Conservation (phyloP, 2,113 vertebrate genomes). For the Acrocephalus kingi region DNA sequence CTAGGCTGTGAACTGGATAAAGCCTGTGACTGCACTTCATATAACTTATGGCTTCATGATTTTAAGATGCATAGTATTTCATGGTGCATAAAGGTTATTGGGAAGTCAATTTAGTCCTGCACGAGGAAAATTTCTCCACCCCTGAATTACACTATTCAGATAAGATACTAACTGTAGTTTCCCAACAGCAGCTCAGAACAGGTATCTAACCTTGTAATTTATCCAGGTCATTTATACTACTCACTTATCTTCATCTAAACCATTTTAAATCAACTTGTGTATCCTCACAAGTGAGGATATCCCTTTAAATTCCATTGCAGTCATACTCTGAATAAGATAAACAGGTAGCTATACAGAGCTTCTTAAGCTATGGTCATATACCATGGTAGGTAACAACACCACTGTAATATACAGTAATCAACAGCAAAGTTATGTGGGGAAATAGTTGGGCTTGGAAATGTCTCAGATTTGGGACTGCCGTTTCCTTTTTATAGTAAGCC, state of each 20-base stretch:
- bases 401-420: not conserved
- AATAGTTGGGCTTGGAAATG: not conserved
- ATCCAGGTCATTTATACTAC: not conserved
- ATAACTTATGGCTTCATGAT: not conserved
- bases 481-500: not conserved
- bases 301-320: not conserved
- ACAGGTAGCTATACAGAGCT: not conserved
- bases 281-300: not conserved
- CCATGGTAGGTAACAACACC: not conserved
- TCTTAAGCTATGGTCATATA: not conserved
- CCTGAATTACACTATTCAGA: not conserved
- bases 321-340: not conserved
- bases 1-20: not conserved
- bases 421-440: not conserved
- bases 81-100: not conserved
- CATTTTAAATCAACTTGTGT: not conserved
- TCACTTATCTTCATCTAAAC: not conserved
- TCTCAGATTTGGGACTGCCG: not conserved
- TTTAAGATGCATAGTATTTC: not conserved
- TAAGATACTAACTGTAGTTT: not conserved
- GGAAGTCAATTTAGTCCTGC: not conserved
- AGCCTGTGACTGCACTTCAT: not conserved
- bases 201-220: not conserved
- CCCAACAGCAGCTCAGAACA: not conserved
- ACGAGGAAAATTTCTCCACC: not conserved